Evolutionary conservation across 1,140 invertebrate species (phyloP).

Genomic region (Ptiloglossa arizonensis): DNA sequence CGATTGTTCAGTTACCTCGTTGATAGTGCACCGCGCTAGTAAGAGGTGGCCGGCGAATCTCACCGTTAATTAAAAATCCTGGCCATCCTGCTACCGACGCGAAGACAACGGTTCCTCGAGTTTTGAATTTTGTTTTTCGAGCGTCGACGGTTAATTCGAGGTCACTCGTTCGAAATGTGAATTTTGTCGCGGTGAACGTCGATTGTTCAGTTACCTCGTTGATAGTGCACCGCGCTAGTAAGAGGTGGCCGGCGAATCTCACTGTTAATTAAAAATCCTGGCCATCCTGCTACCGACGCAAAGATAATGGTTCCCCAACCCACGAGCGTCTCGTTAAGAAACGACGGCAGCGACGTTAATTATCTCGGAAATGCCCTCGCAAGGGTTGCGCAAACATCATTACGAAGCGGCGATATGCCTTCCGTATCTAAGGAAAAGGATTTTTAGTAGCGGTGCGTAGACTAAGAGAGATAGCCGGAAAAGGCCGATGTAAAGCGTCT

Average conservation of each 20-base stretch:
- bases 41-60: too few species aligned
- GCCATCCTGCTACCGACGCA: constrained; percentile 52
- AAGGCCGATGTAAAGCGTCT: not conserved
- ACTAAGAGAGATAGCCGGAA: not conserved
- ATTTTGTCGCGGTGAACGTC: not conserved
- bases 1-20: too few species aligned
- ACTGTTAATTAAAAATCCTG: constrained; percentile 72
- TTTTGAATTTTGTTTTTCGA: too few species aligned
- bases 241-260: constrained; percentile 30
- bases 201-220: not conserved
- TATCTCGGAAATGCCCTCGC: constrained; percentile 63
- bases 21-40: too few species aligned
- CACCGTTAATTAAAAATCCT: too few species aligned
- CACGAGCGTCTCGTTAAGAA: constrained; percentile 54
- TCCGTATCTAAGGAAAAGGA: constrained; percentile 16
- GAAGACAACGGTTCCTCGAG: too few species aligned
- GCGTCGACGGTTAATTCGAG: not conserved
- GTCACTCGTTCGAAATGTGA: not conserved
- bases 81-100: too few species aligned
- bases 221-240: constrained; percentile 6
- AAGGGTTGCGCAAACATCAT: constrained; percentile 68
- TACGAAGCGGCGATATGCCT: constrained; percentile 48
- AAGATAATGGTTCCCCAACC: constrained; percentile 66
- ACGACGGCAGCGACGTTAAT: constrained; percentile 65
- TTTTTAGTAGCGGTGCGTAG: not conserved